A percentile compares a stretch with the other conserved stretches of the same genome.
Evolutionary conservation across 2,797 vertebrate genomes (phyloP).

Genomic region (Molossus alvarezi): DNA sequence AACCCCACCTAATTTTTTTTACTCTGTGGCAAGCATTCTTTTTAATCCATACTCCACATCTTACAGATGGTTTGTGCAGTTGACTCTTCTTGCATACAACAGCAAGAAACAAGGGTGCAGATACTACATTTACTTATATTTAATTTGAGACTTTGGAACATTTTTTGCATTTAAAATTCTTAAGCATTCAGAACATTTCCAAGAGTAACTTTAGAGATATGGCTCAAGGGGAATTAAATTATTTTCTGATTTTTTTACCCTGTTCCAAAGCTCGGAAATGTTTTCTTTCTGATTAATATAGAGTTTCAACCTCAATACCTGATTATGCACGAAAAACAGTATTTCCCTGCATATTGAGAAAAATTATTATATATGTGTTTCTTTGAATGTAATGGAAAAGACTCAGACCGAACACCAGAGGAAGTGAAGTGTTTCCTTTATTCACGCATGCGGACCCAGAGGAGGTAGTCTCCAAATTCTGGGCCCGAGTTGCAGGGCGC

Average conservation of each 20-base stretch:
- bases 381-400: background rate
- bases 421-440: too few species aligned
- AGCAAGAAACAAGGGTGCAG: background rate
- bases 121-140: background rate
- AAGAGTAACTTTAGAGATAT: background rate
- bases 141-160: background rate
- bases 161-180: constrained; percentile 28
- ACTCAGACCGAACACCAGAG: too few species aligned
- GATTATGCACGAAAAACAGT: background rate
- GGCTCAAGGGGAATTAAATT: background rate
- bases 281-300: background rate
- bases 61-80: background rate
- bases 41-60: background rate
- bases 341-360: background rate
- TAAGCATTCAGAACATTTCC: constrained; percentile 10
- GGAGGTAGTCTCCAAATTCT: too few species aligned
- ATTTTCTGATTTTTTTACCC: background rate
- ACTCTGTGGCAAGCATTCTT: accelerated
- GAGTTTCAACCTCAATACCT: background rate
- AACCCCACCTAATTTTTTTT: accelerated
- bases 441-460: too few species aligned
- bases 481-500: too few species aligned
- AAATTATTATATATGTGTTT: background rate
- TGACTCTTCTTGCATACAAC: background rate
- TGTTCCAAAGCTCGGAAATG: background rate